Evolutionary conservation across 30 jellyfish, hydroid and myxozoan genomes (phyloP).

Genomic region (Haliclystus octoradiatus): DNA sequence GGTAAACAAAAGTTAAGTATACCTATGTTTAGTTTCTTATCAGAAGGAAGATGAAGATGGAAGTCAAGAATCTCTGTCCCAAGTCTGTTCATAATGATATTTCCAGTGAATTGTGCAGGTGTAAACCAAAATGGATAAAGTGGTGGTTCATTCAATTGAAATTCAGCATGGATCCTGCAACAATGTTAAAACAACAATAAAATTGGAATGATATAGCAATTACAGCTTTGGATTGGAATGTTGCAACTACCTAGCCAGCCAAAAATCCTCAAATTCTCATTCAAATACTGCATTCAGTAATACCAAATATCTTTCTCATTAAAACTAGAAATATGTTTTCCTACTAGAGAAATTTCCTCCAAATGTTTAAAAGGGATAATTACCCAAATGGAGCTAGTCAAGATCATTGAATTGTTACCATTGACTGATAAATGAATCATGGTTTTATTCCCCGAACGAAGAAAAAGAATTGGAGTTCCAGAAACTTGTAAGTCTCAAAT

Average conservation of each 20-base stretch:
- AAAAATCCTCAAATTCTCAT: neutral
- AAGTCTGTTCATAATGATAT: constrained; percentile 35
- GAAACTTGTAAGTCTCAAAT: too few relatives aligned
- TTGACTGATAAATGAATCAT: too few relatives aligned
- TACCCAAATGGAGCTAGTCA: too few relatives aligned
- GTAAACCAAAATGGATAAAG: constrained; percentile 85
- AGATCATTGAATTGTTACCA: too few relatives aligned
- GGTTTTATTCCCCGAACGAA: too few relatives aligned
- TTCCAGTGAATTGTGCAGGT: constrained; percentile 79
- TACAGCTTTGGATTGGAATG: neutral
- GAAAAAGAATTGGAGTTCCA: too few relatives aligned
- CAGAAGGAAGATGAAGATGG: constrained; percentile 49
- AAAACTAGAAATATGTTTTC: too few relatives aligned
- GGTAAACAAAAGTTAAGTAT: too few relatives aligned
- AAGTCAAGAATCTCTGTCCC: constrained; percentile 47
- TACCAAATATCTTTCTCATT: too few relatives aligned
- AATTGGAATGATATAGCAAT: neutral
- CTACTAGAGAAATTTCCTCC: too few relatives aligned
- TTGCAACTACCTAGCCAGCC: neutral
- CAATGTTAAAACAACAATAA: neutral
- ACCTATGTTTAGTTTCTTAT: constrained; percentile 65
- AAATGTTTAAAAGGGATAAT: too few relatives aligned
- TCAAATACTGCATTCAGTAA: too few relatives aligned
- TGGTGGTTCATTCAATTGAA: constrained; percentile 79
- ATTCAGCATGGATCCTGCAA: constrained; percentile 74